Conservation (phyloP, 2,797 vertebrate species). For the Pangasius larnaudii region DNA sequence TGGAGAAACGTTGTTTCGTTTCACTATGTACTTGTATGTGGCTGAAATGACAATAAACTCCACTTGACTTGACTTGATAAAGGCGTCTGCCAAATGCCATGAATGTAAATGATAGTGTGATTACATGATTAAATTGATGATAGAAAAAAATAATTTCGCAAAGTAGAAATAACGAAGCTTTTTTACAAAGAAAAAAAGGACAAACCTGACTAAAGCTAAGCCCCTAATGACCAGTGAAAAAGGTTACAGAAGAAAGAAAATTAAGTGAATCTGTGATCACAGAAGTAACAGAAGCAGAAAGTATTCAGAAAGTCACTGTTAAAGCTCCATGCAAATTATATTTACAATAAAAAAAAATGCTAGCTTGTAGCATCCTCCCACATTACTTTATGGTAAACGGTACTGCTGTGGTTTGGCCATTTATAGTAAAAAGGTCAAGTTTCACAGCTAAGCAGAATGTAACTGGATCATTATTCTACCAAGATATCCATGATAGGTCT, state of each 20-base stretch:
- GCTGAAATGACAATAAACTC: too few species aligned
- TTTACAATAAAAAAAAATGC: neutral
- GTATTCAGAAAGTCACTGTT: neutral
- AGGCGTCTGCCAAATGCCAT: too few species aligned
- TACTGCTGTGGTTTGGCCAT: neutral
- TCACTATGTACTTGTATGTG: too few species aligned
- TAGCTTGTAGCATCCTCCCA: neutral
- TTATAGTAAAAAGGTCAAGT: conserved; percentile 13
- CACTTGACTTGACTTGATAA: too few species aligned
- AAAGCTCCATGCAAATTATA: neutral
- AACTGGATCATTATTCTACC: conserved; percentile 19
- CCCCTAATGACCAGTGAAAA: neutral
- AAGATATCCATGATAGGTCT: neutral
- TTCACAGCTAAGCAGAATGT: neutral
- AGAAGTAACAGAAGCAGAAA: neutral
- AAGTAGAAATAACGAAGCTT: too few species aligned
- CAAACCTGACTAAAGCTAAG: neutral
- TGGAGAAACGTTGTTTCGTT: too few species aligned
- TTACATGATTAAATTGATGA: too few species aligned
- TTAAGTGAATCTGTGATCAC: too few species aligned
- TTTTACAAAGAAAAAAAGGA: neutral
- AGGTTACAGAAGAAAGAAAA: neutral
- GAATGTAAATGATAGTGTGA: too few species aligned
- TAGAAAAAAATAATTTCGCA: neutral
- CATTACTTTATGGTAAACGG: neutral